These are phyloP conservation scores for Desoria tigrina DNA, from an alignment of 2,888 invertebrate species.

Conservation along the genomic window DNA sequence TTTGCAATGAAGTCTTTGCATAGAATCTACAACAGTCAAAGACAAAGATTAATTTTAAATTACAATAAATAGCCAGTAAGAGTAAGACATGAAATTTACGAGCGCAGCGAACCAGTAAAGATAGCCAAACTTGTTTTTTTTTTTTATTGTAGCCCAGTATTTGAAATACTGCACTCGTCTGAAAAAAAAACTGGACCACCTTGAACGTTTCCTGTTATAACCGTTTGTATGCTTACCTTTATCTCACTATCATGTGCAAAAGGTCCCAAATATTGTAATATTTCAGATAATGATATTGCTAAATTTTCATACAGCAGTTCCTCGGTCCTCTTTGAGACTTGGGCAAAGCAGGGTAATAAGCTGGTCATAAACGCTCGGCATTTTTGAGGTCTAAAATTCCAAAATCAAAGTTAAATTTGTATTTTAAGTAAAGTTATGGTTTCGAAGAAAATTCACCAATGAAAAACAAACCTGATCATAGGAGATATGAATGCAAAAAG, in stretches of 20 bases:
- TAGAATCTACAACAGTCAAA: conserved; percentile 62
- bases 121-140: too few relatives aligned
- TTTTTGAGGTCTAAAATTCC: conserved; percentile 66
- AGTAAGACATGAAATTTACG: neutral
- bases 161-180: too few relatives aligned
- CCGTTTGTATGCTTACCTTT: conserved; percentile 60
- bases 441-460: neutral
- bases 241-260: conserved; percentile 72
- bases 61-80: neutral
- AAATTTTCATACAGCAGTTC: conserved; percentile 71
- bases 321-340: conserved; percentile 70
- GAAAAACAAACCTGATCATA: conserved; percentile 38
- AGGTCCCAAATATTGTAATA: conserved; percentile 67
- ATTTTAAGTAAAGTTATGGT: neutral
- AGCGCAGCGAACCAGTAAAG: neutral
- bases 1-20: conserved; percentile 70
- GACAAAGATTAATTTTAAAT: conserved; percentile 12
- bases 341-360: conserved; percentile 71
- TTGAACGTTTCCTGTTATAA: too few relatives aligned
- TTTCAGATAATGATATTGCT: conserved; percentile 65
- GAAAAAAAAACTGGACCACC: too few relatives aligned
- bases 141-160: too few relatives aligned
- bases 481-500: conserved; percentile 50
- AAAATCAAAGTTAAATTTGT: neutral
- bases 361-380: conserved; percentile 76